Evolutionary conservation across 1,140 invertebrate species (phyloP).

Genomic region (Drosophila leontia): DNA sequence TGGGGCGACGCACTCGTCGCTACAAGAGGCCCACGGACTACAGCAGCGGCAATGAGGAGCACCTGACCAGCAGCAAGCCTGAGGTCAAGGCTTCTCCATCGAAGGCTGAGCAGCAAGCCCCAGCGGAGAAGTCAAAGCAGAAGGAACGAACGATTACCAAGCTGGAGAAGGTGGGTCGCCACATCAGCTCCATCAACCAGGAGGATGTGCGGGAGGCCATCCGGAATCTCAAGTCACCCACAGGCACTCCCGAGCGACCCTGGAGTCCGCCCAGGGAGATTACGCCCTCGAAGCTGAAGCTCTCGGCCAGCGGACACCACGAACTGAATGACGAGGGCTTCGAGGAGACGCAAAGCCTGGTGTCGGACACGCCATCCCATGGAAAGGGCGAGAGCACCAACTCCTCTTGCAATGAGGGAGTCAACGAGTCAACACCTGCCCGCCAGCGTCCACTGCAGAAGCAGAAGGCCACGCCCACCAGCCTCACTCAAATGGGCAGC

Average conservation of each 20-base stretch:
- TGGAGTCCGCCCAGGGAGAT: constrained; percentile 85
- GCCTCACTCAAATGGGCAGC: constrained; percentile 69
- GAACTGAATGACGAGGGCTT: constrained; percentile 95
- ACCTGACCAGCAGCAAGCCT: constrained; percentile 68
- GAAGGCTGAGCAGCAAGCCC: constrained; percentile 34
- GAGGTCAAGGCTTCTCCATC: constrained; percentile 27
- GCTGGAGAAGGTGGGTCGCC: constrained; percentile 85
- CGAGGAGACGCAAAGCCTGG: constrained; percentile 94
- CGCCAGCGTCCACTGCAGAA: constrained; percentile 59
- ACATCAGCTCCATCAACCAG: constrained; percentile 87
- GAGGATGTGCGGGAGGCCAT: constrained; percentile 88
- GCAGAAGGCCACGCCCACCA: constrained; percentile 66
- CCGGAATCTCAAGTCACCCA: constrained; percentile 87
- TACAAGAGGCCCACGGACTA: constrained; percentile 91
- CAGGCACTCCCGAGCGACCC: constrained; percentile 86
- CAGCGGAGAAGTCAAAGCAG: constrained; percentile 45
- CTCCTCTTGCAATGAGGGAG: constrained; percentile 88
- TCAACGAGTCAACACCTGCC: constrained; percentile 53
- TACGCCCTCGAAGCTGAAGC: constrained; percentile 55
- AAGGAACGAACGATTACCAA: constrained; percentile 77
- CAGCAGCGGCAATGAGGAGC: constrained; percentile 87
- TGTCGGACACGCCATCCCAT: constrained; percentile 93
- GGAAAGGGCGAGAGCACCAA: constrained; percentile 86
- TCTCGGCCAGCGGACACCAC: constrained; percentile 86
- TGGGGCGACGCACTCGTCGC: constrained; percentile 91